A percentile compares a stretch with the other conserved stretches of the same genome.
phyloP scores from a whole-genome alignment of 2,888 invertebrate species.

The Artemia sp. region DNA sequence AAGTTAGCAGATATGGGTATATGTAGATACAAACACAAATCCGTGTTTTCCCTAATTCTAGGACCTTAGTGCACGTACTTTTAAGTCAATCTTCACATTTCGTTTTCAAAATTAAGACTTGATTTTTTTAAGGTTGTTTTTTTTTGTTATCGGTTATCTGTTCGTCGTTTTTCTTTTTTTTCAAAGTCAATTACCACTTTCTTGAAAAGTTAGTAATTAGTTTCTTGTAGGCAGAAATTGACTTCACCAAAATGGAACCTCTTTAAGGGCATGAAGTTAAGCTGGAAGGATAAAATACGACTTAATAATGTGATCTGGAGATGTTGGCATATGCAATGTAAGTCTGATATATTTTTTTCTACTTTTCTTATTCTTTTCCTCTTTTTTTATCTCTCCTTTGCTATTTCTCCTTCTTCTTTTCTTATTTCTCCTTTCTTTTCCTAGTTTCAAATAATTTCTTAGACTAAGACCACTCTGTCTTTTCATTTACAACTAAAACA shows the following conservation, averaged over 20 bases:
- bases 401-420: neutral
- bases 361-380: conserved; percentile 25
- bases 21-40: too few relatives aligned
- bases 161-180: conserved; percentile 11
- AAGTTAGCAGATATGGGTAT: too few relatives aligned
- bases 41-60: neutral
- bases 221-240: conserved; percentile 71
- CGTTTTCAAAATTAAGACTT: neutral
- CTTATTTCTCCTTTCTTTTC: neutral
- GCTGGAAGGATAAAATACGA: conserved; percentile 97
- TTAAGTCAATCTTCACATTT: neutral
- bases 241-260: conserved; percentile 99
- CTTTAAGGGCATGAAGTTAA: conserved; percentile 88
- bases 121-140: conserved; percentile 6
- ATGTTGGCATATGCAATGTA: conserved; percentile 99
- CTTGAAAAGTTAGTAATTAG: too few relatives aligned
- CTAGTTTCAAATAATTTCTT: neutral
- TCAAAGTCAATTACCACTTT: neutral
- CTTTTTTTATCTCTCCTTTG: too few relatives aligned
- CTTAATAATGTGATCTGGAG: conserved; percentile 99
- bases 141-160: neutral
- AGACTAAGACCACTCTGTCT: neutral
- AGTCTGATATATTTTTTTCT: conserved; percentile 32
- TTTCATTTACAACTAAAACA: neutral
- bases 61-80: neutral